Base-by-base conservation (phyloP, 2,113 vertebrate genomes). In the Cepphus grylle region DNA sequence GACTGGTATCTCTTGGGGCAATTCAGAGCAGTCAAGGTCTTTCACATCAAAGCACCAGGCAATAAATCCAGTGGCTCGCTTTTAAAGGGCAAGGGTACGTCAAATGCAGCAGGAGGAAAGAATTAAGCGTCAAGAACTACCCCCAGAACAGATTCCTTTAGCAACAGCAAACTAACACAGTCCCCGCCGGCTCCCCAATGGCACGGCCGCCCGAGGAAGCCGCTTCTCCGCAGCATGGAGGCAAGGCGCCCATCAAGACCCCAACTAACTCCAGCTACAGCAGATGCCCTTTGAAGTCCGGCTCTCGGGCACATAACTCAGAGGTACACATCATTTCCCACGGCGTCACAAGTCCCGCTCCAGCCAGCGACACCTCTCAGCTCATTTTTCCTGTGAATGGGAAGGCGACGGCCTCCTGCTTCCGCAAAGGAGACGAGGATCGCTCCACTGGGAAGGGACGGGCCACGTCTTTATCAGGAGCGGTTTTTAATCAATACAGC, bases 11-110 rank as follows among this genome's bases (percentile, higher is more conserved):
- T 91, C 93, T 36, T 13, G 40, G 81, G 93, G 89, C 89, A 72
- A 83, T 43, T 56, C 77, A 27, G n/a, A 52, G 93, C 2, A 83
- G 58, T 69, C 93, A 73, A 93, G 86, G 96, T 69, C 80, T 88
- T 47, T 50, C 1, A 7, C 88, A 88, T 85, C 82, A 85, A 55
- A 96, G 91, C 82, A 16, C 62, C 15, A 85, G 52, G 71, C 76
- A 70, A 47, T 88, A 81, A 91, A 91, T 61, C 62, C 83, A 38
- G 40, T 0, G 23, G 34, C 19, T 95, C 4, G 11, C 36, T 83
- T 76, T 49, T 58, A 72, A 79, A 93, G 87, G 77, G 92, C 73
- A n/a, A 80, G 38, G 69, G 53, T 9, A 43, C 4, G 0, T 6
- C 53, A 47, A 43, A 38, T 1, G 42, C 78, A 53, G 14, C 0